Evolutionary conservation across 2,113 vertebrate species (phyloP).

Genomic region (Malurus cyaneus): DNA sequence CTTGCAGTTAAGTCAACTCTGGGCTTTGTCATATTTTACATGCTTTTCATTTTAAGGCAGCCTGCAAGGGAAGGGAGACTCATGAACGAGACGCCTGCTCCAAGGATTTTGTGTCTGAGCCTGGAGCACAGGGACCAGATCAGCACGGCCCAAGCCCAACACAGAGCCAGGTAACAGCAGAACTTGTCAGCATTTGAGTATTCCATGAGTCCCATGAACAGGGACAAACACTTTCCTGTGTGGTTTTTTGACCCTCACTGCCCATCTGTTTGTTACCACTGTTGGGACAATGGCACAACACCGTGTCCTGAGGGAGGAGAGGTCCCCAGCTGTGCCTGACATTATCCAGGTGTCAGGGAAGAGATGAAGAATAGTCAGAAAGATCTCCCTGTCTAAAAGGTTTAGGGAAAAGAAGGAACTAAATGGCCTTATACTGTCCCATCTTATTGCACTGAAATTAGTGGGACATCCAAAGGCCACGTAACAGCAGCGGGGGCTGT

Average conservation of each 20-base stretch:
- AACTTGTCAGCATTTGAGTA: neutral
- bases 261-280: neutral
- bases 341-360: neutral
- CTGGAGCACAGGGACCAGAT: neutral
- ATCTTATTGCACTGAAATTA: neutral
- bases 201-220: neutral
- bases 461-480: neutral
- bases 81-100: neutral
- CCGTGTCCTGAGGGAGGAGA: neutral
- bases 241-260: neutral
- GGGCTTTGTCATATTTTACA: neutral
- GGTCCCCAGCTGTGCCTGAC: neutral
- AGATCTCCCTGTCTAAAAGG: neutral
- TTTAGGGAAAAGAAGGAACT: neutral
- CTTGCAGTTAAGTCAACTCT: neutral
- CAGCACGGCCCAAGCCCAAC: neutral
- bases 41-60: neutral
- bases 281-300: neutral
- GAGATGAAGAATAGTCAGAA: neutral
- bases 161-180: neutral
- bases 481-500: neutral
- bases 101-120: neutral
- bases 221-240: neutral
- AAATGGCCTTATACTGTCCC: neutral
- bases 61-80: neutral